Evolutionary conservation across 2,888 invertebrate genomes (phyloP).

Genomic region (Xanthorhoe spadicearia): DNA sequence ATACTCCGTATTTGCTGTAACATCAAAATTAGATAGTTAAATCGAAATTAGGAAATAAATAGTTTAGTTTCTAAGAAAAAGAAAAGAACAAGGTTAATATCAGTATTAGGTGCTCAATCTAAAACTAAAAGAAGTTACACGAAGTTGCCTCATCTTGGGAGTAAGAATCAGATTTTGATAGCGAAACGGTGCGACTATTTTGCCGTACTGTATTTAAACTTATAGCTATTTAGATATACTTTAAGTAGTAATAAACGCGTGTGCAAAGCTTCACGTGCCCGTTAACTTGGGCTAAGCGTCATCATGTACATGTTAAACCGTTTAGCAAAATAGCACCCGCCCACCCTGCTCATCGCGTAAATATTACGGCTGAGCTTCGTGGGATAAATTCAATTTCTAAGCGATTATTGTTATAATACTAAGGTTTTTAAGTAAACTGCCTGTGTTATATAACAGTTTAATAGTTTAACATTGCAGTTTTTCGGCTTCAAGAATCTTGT

Average conservation of each 20-base stretch:
- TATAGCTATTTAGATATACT: background rate
- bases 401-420: conserved; percentile 57
- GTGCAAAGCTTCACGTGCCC: conserved; percentile 40
- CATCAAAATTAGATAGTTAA: no score
- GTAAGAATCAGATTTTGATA: background rate
- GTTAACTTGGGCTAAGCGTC: conserved; percentile 49
- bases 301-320: conserved; percentile 51
- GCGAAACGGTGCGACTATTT: background rate
- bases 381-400: conserved; percentile 56
- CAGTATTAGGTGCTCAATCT: no score
- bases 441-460: background rate
- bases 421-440: background rate
- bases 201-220: background rate
- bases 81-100: no score
- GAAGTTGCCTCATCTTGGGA: background rate
- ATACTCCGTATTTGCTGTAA: background rate
- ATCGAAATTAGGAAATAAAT: no score
- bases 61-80: no score
- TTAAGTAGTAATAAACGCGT: conserved; percentile 43
- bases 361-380: conserved; percentile 43
- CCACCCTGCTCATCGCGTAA: conserved; percentile 48
- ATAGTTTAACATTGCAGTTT: background rate
- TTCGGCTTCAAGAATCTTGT: no score
- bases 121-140: background rate
- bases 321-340: conserved; percentile 49